These are phyloP conservation scores for Rhysida immarginata DNA, from an alignment of 1,140 invertebrate species.

Conservation along the genomic window DNA sequence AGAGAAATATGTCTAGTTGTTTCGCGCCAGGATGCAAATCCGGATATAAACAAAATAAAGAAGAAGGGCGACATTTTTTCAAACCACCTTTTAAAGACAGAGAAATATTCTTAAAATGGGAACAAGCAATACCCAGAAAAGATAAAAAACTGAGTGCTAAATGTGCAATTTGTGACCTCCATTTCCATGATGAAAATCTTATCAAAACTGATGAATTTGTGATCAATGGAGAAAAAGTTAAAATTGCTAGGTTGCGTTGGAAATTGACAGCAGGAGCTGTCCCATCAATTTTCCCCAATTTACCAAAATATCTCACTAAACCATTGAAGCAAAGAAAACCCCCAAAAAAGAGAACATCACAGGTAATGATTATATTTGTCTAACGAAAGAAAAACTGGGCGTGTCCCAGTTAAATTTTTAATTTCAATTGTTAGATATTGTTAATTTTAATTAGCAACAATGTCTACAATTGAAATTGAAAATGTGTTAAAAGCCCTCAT, in stretches of 20 bases:
- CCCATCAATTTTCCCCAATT: not conserved
- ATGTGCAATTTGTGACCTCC: not conserved
- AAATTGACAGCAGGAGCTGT: not conserved
- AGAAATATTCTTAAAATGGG: constrained; percentile 3
- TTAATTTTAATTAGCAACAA: too few species aligned
- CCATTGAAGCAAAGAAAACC: not conserved
- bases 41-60: too few species aligned
- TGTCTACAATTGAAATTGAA: too few species aligned
- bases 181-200: not conserved
- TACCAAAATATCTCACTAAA: constrained; percentile 1
- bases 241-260: not conserved
- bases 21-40: too few species aligned
- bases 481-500: not conserved
- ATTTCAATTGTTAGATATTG: too few species aligned
- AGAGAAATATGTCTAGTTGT: too few species aligned
- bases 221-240: not conserved
- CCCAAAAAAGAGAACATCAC: not conserved
- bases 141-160: not conserved
- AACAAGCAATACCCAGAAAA: not conserved
- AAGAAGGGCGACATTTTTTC: too few species aligned
- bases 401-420: too few species aligned
- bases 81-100: too few species aligned
- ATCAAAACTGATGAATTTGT: not conserved
- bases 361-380: too few species aligned
- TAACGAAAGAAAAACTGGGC: too few species aligned